Base-by-base conservation (phyloP, 2,888 invertebrate genomes). In the Theretra japonica region DNA sequence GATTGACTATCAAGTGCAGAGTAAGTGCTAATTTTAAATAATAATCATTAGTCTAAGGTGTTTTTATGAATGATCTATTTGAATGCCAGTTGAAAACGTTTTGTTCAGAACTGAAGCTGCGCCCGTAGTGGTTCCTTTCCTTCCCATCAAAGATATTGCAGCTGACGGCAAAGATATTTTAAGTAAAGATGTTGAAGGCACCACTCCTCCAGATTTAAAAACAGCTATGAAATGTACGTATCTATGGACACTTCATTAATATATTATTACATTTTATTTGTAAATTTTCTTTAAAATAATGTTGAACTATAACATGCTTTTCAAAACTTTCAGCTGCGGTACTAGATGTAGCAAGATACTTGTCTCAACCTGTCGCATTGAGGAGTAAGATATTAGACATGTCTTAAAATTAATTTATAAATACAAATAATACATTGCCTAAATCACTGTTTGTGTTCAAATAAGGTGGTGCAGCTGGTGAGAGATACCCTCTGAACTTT, bases 91-190 rank as follows among this genome's bases (percentile, higher is more conserved):
- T 65, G n/a, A n/a, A 25, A 62, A 23, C 33, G 21, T 68, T 57
- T 68, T 74, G 73, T 73, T 48, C 71, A 91, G 91, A 74, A 77
- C 82, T 30, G 86, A 89, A 79, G 79, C 80, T 15, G 81, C 92
- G 1, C 90, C 90, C 0, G 33, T 74, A 0, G 50, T 92, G 15
- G 75, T 85, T 0, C 87, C 92, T 4, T 90, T 80, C 75, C 75
- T 86, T 33, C 90, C 91, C 0, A 75, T 92, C 0, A 91, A 90
- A 78, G 92, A 91, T 73, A 86, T 92, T 6, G 82, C 88, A 17
- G 86, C 88, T 60, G 92, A 91, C 78, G 84, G 80, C 1, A 88
- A 86, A 74, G 73, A 56, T 1, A 86, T 86, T 53, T 77, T 92
- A 33, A 74, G 75, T 0, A 75, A 72, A 56, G 88, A 90, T 41